Evolutionary conservation across 1,140 invertebrate species (phyloP).

Genomic region (Neodiprion virginianus): DNA sequence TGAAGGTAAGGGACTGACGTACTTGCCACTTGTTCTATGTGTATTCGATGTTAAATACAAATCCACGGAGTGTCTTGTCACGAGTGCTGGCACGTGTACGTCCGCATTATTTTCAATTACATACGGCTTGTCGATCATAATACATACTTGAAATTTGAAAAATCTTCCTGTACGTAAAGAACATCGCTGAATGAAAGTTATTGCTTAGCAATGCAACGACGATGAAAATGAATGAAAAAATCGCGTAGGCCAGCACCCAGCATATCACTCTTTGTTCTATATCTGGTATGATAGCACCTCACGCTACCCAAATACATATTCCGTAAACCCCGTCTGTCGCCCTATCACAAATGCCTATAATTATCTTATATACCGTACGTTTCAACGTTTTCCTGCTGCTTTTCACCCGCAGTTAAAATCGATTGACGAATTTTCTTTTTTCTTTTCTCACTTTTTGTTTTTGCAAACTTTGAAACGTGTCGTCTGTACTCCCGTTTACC

Average conservation of each 20-base stretch:
- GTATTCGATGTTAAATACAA: constrained; percentile 61
- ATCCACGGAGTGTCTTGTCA: constrained; percentile 54
- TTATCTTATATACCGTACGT: neutral
- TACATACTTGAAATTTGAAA: neutral
- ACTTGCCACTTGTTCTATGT: constrained; percentile 62
- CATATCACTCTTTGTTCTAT: constrained; percentile 49
- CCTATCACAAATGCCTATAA: constrained; percentile 35
- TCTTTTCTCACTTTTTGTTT: neutral
- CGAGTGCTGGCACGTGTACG: constrained; percentile 11
- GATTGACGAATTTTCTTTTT: neutral
- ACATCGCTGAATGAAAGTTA: neutral
- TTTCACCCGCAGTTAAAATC: neutral
- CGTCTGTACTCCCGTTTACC: neutral
- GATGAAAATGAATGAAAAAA: constrained; percentile 13
- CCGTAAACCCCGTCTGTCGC: constrained; percentile 39
- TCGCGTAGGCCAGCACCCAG: constrained; percentile 53
- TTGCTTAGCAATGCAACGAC: constrained; percentile 10
- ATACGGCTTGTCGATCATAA: neutral
- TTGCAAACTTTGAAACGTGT: neutral
- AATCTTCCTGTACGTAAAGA: neutral
- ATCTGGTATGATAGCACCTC: constrained; percentile 65
- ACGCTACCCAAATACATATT: constrained; percentile 48
- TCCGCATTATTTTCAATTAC: neutral
- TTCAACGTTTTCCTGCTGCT: neutral
- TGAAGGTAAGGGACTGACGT: constrained; percentile 66